These are phyloP conservation scores for Loriculus beryllinus DNA, from an alignment of 2,797 vertebrate species.

Conservation along the genomic window DNA sequence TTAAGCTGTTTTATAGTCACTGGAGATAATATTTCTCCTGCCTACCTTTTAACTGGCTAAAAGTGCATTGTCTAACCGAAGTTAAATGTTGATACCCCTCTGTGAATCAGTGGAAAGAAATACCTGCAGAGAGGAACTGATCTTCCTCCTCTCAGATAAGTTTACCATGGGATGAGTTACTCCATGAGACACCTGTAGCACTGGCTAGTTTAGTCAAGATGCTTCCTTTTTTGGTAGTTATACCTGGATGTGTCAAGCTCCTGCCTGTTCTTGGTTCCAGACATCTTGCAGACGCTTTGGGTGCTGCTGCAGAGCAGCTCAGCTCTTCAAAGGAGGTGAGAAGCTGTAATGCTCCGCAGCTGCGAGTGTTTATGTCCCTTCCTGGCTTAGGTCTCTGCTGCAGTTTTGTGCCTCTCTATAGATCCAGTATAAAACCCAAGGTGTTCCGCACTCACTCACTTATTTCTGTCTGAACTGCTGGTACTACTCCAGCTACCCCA, in stretches of 20 bases:
- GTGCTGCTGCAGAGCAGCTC: background rate
- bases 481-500: constrained; percentile 98
- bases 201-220: background rate
- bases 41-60: background rate
- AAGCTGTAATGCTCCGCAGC: background rate
- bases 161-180: background rate
- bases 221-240: background rate
- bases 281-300: background rate
- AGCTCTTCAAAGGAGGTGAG: background rate
- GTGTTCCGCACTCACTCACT: background rate
- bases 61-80: background rate
- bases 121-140: background rate
- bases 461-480: constrained; percentile 90
- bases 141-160: background rate
- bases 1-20: background rate
- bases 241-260: background rate
- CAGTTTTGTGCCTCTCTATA: accelerated
- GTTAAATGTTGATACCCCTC: background rate
- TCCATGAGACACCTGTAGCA: background rate
- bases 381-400: accelerated
- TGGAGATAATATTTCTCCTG: background rate
- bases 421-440: background rate
- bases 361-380: background rate
- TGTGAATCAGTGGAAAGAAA: background rate
- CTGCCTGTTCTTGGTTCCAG: background rate